Evolutionary conservation across 2,888 invertebrate species (phyloP), one percentile per base, ranked within the genome.

Genomic region (Patella ulyssiponensis): DNA sequence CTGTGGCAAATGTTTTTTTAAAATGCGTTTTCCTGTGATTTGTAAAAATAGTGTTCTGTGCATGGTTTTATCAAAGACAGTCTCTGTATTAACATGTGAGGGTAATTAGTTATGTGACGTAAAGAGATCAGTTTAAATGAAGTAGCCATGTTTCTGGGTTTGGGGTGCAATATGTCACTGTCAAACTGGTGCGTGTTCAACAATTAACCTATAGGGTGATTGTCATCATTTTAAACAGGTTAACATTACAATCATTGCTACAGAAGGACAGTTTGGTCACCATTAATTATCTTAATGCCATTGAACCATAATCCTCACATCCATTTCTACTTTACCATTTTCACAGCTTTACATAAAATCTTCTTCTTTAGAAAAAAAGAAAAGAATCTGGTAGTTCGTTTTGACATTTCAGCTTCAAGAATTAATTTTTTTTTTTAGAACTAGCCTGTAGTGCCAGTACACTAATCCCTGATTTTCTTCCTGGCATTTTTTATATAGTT

Each of bases 171-270:
- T 64, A 23, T 64, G 64, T 64, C 64, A 64, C 20, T 64, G 64
- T 64, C 64, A 64, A 9, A 23, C 20, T 23, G 23, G 11, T 64
- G 64, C 64, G 64, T 64, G 64, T 64, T 23, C 11, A 23, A 20
- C 64, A 64, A 64, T 64, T 64, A 64, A 64, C 64, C 64, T 23
- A 64, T 23, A 64, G 20, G 23, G 64, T 64, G 20, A 23, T 23
- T 64, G 64, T 64, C 64, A 64, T 64, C 23, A 64, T 64, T 64
- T 64, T 64, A 64, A 64, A 23, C 64, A 64, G 64, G 64, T 23
- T 20, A 64, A 20, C 20, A 23, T 64, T 20, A 20, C 20, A 64
- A 64, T 64, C 20, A 23, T 64, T 64, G 23, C 64, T 64, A 23
- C 20, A 64, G 64, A 64, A 64, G 20, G 64, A 64, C 64, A 64